phyloP scores from a whole-genome alignment of 2,888 invertebrate species.

The Spodoptera exigua region DNA sequence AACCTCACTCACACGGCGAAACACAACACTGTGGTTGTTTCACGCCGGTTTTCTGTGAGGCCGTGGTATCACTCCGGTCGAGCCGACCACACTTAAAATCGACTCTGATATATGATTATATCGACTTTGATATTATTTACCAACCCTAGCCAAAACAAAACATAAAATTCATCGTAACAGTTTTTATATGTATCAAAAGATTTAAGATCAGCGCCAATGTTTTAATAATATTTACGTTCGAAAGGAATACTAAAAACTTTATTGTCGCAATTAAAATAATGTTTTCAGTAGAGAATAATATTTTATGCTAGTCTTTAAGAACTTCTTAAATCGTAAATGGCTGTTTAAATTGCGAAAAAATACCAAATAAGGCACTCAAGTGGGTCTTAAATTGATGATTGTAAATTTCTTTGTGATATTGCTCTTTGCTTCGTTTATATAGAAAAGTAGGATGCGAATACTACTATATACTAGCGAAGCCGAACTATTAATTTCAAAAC shows the following conservation, averaged over 20 bases:
- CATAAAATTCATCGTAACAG: slow-evolving; percentile 48
- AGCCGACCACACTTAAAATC: too few species aligned
- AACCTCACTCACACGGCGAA: too few species aligned
- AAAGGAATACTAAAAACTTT: slow-evolving; percentile 49
- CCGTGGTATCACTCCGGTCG: too few species aligned
- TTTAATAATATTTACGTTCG: slow-evolving; percentile 58
- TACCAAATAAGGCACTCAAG: slow-evolving; percentile 2
- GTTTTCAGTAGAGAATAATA: slow-evolving; percentile 18
- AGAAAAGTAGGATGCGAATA: too few species aligned
- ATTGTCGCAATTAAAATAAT: slow-evolving; percentile 30
- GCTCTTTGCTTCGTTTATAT: background rate
- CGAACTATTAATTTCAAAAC: too few species aligned
- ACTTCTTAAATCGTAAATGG: background rate
- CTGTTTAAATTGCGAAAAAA: slow-evolving; percentile 7
- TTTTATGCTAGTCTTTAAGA: background rate
- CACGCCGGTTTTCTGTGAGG: too few species aligned
- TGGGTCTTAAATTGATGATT: slow-evolving; percentile 19
- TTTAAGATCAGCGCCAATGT: slow-evolving; percentile 47
- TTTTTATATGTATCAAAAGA: slow-evolving; percentile 54
- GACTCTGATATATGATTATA: too few species aligned
- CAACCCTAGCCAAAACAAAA: slow-evolving; percentile 24
- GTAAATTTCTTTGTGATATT: slow-evolving; percentile 10
- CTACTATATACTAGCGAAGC: too few species aligned
- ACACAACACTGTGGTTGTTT: too few species aligned
- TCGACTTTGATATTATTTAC: too few species aligned